Evolutionary conservation across 2,113 vertebrate species (phyloP).

Genomic region (Corythornis vintsioides): DNA sequence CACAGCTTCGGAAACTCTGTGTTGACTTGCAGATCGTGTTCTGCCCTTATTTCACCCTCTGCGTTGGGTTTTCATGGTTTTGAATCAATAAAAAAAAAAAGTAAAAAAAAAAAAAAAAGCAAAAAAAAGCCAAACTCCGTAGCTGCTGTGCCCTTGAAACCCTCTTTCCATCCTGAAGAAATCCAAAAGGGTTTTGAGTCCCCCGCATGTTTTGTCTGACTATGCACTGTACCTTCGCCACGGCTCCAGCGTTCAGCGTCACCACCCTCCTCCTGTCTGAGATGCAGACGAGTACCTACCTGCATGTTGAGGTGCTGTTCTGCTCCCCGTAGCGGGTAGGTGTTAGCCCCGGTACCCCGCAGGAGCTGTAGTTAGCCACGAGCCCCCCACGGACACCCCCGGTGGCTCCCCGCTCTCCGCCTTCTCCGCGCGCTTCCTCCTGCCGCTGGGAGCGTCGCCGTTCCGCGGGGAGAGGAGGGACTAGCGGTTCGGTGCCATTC

Average conservation of each 20-base stretch:
- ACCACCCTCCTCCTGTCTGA: background rate
- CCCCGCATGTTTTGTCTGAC: constrained; percentile 61
- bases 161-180: constrained; percentile 28
- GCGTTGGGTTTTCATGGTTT: constrained; percentile 59
- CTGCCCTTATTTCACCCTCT: constrained; percentile 55
- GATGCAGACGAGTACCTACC: background rate
- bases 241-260: constrained; percentile 3
- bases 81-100: constrained; percentile 26
- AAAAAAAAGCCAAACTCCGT: constrained; percentile 60
- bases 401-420: constrained; percentile 9
- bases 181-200: constrained; percentile 11
- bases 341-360: constrained; percentile 12
- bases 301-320: constrained; percentile 61
- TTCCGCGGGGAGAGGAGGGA: background rate
- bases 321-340: constrained; percentile 23
- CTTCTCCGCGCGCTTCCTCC: background rate
- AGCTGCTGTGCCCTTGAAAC: constrained; percentile 66
- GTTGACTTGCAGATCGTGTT: constrained; percentile 63
- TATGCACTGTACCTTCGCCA: constrained; percentile 31
- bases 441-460: background rate
- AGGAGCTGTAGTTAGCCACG: constrained; percentile 22
- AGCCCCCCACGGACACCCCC: background rate
- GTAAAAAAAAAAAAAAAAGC: background rate
- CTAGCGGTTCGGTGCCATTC: background rate
- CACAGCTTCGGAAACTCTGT: constrained; percentile 47